Evolutionary conservation across 2,797 vertebrate genomes (phyloP), one percentile per base, ranked within the genome.

Genomic region (Botia almorhae): DNA sequence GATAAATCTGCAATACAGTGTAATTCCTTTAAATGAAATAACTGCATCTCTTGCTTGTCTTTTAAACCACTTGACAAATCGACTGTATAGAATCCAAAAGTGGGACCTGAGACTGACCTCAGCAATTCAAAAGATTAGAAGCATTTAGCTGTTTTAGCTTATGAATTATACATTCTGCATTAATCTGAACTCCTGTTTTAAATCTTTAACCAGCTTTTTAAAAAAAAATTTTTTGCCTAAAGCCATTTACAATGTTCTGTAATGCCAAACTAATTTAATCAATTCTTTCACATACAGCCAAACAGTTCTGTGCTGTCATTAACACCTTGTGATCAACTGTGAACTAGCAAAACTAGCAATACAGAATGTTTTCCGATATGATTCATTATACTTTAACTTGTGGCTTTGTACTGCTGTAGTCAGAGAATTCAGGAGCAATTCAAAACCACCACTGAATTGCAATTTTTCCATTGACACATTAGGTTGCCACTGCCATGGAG

Each of bases 101-200:
- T 29, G 46, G 76, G 72, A 29, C 76, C 86, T 36, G 39, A 26
- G 68, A 69, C 46, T 76, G 69, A 63, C 69, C 83, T 83, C 55
- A 76, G 73, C 78, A 76, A 85, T 78, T 69, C 19, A 23, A 51
- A 19, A 29, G 2, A 80, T 55, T 76, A 76, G 75, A 84, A 74
- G 73, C 19, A 84, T 87, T 87, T 78, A 39, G 78, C 29, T 46
- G 64, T 63, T 85, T 51, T 76, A 67, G 69, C 69, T 21, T 46
- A 85, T 89, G 67, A 87, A 86, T 90, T 87, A 87, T 86, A 83
- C 76, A 87, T 84, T 43, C 70, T 19, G 71, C 36, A 83, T 83
- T 80, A 65, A 89, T 81, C 70, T 82, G 64, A 53, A 82, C 17
- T 81, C 51, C 61, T 85, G 75, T 50, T 85, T 80, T 19, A 56